phyloP scores from a whole-genome alignment of 2,113 vertebrate genomes.

The Hemicordylus capensis region DNA sequence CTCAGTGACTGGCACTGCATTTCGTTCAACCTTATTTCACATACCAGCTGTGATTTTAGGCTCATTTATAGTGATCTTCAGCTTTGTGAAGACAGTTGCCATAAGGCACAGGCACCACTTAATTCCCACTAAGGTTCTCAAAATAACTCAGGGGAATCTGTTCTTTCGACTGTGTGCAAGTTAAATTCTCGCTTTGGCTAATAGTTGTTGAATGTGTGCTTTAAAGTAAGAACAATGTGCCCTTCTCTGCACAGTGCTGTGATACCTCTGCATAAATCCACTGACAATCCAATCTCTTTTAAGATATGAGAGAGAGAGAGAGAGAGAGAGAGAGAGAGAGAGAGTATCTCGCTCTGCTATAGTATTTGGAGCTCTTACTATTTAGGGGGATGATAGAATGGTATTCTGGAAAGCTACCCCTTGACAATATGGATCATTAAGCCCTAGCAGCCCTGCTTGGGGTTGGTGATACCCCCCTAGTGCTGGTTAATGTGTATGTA shows the following conservation, averaged over 20 bases:
- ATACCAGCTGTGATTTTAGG: not conserved
- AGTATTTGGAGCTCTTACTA: slow-evolving; percentile 1
- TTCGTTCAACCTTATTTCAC: not conserved
- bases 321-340: not conserved
- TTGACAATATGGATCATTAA: not conserved
- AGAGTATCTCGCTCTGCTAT: not conserved
- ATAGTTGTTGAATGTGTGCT: not conserved
- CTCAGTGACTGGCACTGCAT: not conserved
- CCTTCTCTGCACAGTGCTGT: not conserved
- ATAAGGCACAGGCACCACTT: not conserved
- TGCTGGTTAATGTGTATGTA: no score
- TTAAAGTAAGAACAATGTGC: not conserved
- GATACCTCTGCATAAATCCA: not conserved
- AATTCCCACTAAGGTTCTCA: slow-evolving; percentile 12
- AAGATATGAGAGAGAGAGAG: not conserved
- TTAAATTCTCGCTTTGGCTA: not conserved
- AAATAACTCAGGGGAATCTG: not conserved
- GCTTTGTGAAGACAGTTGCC: not conserved
- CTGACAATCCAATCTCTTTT: slow-evolving; percentile 1
- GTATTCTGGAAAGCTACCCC: rapidly evolving
- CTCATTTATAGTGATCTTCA: not conserved
- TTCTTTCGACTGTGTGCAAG: not conserved
- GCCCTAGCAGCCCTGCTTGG: not conserved
- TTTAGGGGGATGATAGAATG: not conserved
- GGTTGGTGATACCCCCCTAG: no score